These are phyloP conservation scores for Platypus cylindrus DNA, from an alignment of 2,888 invertebrate genomes.

Conservation along the genomic window DNA sequence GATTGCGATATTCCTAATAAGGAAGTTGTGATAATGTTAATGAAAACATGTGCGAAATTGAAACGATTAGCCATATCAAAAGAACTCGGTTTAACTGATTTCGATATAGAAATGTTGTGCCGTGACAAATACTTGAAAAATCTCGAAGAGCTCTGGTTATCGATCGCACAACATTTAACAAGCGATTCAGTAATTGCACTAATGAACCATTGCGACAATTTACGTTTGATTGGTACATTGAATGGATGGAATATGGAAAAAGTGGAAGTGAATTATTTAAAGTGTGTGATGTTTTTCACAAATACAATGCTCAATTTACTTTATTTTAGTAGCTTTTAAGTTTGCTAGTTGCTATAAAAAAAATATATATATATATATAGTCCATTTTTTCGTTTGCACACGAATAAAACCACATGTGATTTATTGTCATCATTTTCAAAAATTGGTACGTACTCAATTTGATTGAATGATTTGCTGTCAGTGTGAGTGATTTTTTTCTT, in stretches of 20 bases:
- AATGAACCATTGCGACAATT: constrained; percentile 14
- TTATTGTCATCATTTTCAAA: no score
- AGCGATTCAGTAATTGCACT: constrained; percentile 12
- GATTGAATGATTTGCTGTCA: no score
- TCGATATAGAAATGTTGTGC: constrained; percentile 8
- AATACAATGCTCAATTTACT: constrained; percentile 12
- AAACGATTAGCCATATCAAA: constrained; percentile 10
- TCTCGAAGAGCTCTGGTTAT: constrained; percentile 13
- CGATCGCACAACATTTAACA: constrained; percentile 9
- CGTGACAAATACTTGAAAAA: constrained; percentile 7
- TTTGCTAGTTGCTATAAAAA: no score
- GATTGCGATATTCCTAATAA: constrained; percentile 10
- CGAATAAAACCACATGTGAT: no score
- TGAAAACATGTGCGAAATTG: constrained; percentile 8
- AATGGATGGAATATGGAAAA: constrained; percentile 14
- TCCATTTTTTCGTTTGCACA: no score
- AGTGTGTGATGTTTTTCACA: constrained; percentile 12
- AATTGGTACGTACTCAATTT: no score
- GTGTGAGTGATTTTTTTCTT: no score
- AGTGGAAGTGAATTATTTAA: constrained; percentile 14
- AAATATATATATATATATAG: no score
- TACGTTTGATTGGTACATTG: constrained; percentile 11
- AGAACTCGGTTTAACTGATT: constrained; percentile 9
- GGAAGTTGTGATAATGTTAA: constrained; percentile 4
- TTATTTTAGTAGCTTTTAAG: constrained; percentile 15